These are phyloP conservation scores for Astreopora myriophthalma DNA, from an alignment of 64 coral and sea anemone genomes.

Conservation along the genomic window DNA sequence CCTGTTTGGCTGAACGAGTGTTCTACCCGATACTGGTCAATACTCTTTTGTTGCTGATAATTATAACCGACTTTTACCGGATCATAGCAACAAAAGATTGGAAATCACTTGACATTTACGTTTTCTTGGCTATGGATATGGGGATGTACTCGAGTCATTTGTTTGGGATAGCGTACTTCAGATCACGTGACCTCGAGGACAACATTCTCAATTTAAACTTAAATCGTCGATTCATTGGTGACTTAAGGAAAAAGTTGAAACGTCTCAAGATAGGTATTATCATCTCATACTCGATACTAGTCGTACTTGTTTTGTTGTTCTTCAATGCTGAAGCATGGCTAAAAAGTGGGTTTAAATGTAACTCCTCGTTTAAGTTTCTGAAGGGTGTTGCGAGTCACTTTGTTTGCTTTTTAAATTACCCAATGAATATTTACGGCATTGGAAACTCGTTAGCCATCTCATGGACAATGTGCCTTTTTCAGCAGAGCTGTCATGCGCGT, in stretches of 20 bases:
- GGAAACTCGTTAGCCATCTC: constrained; percentile 73
- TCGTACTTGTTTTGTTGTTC: constrained; percentile 48
- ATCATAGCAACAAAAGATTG: constrained; percentile 25
- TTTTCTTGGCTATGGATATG: constrained; percentile 68
- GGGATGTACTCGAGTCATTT: constrained; percentile 75
- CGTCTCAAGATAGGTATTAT: constrained; percentile 45
- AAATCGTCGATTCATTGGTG: background rate
- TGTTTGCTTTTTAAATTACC: constrained; percentile 77
- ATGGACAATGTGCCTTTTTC: constrained; percentile 79
- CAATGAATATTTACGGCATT: constrained; percentile 74
- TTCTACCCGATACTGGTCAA: constrained; percentile 64
- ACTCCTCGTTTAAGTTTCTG: constrained; percentile 68
- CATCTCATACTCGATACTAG: constrained; percentile 30
- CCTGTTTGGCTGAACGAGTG: constrained; percentile 28
- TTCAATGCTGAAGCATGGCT: constrained; percentile 73
- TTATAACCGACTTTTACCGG: constrained; percentile 22
- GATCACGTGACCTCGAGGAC: constrained; percentile 67
- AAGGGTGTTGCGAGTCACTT: constrained; percentile 54
- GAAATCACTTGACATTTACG: constrained; percentile 67
- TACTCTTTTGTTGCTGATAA: constrained; percentile 43
- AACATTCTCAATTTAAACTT: constrained; percentile 55
- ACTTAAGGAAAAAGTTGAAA: constrained; percentile 29
- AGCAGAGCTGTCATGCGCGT: constrained; percentile 62
- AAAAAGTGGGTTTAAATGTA: constrained; percentile 48
- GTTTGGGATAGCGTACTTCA: constrained; percentile 73